Evolutionary conservation across 2,113 vertebrate genomes (phyloP).

Genomic region (Otocyon megalotis): DNA sequence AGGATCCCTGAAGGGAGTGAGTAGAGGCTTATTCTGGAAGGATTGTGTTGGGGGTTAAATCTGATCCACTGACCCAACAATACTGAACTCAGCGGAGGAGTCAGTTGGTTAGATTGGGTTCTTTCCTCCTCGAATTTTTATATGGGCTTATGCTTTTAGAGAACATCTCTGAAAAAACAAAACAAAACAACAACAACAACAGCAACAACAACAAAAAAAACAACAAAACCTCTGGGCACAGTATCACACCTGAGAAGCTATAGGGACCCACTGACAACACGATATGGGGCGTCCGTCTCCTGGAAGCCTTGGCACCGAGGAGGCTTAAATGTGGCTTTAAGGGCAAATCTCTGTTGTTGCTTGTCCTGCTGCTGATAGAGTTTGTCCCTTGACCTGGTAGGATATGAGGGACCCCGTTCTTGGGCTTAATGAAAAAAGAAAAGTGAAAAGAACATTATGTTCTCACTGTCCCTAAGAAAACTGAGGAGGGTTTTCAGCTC

Average conservation of each 20-base stretch:
- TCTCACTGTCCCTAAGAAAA: background rate
- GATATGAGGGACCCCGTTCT: background rate
- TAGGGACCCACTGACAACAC: no score
- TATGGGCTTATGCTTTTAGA: background rate
- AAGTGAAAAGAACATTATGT: background rate
- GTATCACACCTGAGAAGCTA: background rate
- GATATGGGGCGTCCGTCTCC: fast-evolving
- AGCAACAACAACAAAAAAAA: no score
- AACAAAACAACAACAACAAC: no score
- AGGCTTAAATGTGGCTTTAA: background rate
- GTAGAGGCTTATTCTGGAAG: background rate
- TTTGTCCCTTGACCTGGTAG: background rate
- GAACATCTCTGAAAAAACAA: background rate
- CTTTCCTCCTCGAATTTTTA: background rate
- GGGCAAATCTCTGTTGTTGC: background rate
- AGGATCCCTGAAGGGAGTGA: background rate
- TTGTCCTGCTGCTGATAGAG: background rate
- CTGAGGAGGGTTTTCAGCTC: background rate
- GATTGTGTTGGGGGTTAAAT: background rate
- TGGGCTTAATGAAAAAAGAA: background rate
- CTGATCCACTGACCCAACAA: background rate
- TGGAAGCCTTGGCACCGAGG: background rate
- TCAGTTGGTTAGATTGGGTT: background rate
- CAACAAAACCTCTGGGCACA: background rate
- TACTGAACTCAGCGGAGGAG: background rate